Evolutionary conservation across 2,113 vertebrate genomes (phyloP).

Genomic region (Lagopus leucura): DNA sequence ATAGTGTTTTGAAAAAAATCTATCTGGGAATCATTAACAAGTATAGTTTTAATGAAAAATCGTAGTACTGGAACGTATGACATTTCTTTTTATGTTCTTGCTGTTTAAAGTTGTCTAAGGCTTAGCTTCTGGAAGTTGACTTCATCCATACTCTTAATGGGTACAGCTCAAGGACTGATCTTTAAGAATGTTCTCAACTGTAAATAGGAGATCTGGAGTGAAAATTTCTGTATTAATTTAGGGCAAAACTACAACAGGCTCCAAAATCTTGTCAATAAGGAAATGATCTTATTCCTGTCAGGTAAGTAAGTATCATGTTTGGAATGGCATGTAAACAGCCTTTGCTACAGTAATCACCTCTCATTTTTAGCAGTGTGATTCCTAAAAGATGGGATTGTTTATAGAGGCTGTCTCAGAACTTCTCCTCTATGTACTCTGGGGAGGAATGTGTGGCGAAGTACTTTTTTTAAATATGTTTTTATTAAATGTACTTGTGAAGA

Average conservation of each 20-base stretch:
- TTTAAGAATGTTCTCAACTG: not conserved
- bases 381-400: not conserved
- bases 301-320: not conserved
- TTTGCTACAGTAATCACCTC: not conserved
- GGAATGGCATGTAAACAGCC: not conserved
- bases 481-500: not conserved
- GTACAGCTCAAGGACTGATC: not conserved
- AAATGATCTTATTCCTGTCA: not conserved
- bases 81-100: not conserved
- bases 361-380: not conserved
- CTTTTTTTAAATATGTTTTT: not conserved
- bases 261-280: not conserved
- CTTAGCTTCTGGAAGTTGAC: not conserved
- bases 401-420: not conserved
- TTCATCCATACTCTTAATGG: not conserved
- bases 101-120: not conserved
- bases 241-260: not conserved
- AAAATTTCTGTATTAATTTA: not conserved
- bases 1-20: not conserved
- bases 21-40: not conserved
- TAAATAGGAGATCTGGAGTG: not conserved
- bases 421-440: not conserved
- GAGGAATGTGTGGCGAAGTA: not conserved
- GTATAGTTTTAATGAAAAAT: not conserved
- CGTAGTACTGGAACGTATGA: rapidly evolving